These are phyloP conservation scores for Macrocentrus cingulum DNA, from an alignment of 1,140 invertebrate genomes.

Conservation along the genomic window DNA sequence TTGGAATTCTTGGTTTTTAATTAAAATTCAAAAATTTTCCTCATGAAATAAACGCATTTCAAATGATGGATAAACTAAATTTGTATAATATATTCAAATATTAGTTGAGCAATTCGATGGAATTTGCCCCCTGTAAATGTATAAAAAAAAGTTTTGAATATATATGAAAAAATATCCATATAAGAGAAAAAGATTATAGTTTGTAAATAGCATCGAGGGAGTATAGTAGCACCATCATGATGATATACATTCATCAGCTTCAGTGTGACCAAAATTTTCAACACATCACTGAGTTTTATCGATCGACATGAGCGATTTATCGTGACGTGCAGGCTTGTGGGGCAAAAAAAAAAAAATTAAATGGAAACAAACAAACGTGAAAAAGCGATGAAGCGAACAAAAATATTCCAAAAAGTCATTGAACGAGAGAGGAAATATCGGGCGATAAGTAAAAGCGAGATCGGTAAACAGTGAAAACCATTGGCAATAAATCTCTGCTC, in stretches of 20 bases:
- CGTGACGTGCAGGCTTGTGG: constrained; percentile 7
- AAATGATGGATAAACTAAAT: too few relatives aligned
- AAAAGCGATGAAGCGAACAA: constrained; percentile 6
- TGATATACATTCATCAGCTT: constrained; percentile 7
- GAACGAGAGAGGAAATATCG: neutral
- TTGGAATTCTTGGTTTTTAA: too few relatives aligned
- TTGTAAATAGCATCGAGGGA: too few relatives aligned
- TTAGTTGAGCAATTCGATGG: too few relatives aligned
- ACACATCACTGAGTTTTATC: neutral
- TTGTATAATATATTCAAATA: too few relatives aligned
- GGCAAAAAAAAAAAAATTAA: neutral
- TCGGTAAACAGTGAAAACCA: constrained; percentile 15
- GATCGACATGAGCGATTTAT: constrained; percentile 13
- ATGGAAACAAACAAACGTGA: constrained; percentile 12
- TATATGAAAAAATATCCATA: neutral
- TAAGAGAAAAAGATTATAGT: too few relatives aligned
- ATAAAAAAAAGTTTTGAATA: neutral
- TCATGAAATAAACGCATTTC: too few relatives aligned
- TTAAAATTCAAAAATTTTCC: too few relatives aligned
- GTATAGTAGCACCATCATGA: neutral
- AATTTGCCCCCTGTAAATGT: neutral
- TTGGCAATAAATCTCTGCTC: constrained; percentile 24
- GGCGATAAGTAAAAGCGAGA: constrained; percentile 18
- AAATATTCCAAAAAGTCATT: neutral
- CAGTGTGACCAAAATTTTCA: neutral